These are phyloP conservation scores for Ictalurus punctatus DNA, from an alignment of 2,113 vertebrate genomes.

Conservation along the genomic window DNA sequence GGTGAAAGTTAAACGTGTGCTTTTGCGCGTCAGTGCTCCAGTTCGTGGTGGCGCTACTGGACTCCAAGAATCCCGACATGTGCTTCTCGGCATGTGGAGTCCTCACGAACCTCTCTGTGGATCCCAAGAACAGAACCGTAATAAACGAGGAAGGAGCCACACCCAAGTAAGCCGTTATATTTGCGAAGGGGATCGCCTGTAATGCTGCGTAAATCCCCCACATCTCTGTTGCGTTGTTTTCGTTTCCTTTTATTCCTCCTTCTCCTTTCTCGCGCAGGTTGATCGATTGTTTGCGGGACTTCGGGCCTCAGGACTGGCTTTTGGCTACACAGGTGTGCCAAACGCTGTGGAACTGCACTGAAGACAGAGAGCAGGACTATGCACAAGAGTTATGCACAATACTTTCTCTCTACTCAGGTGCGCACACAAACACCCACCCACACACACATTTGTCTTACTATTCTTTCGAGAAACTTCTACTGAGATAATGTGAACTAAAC, in stretches of 20 bases:
- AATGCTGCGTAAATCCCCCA: not conserved
- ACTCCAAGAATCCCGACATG: constrained; percentile 84
- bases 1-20: constrained; percentile 63
- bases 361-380: constrained; percentile 63
- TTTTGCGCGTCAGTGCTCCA: constrained; percentile 80
- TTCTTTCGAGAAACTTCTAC: not conserved
- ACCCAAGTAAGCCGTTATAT: constrained; percentile 78
- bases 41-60: constrained; percentile 84
- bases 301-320: constrained; percentile 89
- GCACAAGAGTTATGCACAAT: constrained; percentile 68
- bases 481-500: not conserved
- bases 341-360: constrained; percentile 90
- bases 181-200: constrained; percentile 24
- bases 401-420: constrained; percentile 80
- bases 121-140: constrained; percentile 66
- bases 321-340: constrained; percentile 88
- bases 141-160: constrained; percentile 79
- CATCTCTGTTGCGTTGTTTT: constrained; percentile 36
- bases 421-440: not conserved
- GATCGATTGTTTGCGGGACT: constrained; percentile 86
- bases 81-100: constrained; percentile 94
- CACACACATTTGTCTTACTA: not conserved
- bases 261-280: constrained; percentile 73
- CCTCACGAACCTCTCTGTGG: constrained; percentile 87
- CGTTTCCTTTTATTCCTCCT: not conserved